Conservation (phyloP, 2,888 invertebrate genomes). For the Sthenelais limicola region DNA sequence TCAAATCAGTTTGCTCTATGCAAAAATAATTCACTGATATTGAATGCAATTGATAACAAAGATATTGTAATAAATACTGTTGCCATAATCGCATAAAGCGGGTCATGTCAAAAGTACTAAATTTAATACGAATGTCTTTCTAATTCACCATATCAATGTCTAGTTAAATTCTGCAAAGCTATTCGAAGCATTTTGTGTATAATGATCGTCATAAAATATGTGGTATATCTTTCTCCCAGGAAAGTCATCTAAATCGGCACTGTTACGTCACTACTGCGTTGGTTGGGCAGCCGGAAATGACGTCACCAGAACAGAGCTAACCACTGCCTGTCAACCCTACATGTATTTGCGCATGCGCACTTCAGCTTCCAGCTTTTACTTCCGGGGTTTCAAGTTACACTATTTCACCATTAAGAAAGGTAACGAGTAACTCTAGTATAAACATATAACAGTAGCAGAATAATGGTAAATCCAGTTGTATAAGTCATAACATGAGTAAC, state of each 20-base stretch:
- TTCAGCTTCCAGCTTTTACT: conserved; percentile 2
- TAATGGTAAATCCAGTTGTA: neutral
- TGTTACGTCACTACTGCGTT: conserved; percentile 24
- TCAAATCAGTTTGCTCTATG: too few relatives aligned
- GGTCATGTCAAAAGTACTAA: too few relatives aligned
- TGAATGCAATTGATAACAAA: too few relatives aligned
- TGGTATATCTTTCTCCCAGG: too few relatives aligned
- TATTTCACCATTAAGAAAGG: conserved; percentile 8
- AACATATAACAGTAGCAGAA: neutral
- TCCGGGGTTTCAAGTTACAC: conserved; percentile 18
- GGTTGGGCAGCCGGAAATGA: conserved; percentile 11
- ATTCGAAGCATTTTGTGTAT: too few relatives aligned
- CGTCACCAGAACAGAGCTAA: conserved; percentile 22
- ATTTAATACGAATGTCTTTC: too few relatives aligned
- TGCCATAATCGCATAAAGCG: too few relatives aligned
- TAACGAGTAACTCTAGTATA: neutral
- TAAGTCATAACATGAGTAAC: neutral
- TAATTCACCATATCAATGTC: too few relatives aligned
- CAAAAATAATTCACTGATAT: too few relatives aligned
- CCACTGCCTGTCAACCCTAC: conserved; percentile 1
- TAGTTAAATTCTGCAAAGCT: too few relatives aligned
- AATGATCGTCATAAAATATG: too few relatives aligned
- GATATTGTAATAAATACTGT: too few relatives aligned
- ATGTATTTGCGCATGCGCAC: conserved; percentile 19
- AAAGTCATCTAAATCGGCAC: conserved; percentile 5